Base-by-base conservation (phyloP, 64 coral and sea anemone genomes). In the Stichodactyla helianthus region DNA sequence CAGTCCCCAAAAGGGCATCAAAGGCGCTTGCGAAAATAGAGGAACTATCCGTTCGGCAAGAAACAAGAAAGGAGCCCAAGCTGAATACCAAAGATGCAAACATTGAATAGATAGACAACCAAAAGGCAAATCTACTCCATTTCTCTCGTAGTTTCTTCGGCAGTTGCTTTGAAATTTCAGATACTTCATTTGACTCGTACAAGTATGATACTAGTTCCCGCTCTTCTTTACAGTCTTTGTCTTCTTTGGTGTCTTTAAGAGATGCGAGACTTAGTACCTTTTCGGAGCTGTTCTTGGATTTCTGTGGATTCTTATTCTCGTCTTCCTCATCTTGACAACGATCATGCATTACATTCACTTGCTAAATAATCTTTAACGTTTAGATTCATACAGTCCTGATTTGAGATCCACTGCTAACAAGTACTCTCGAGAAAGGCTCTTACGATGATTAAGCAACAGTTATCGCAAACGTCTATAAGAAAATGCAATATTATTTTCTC, bases 11-110 rank as follows among this genome's bases (percentile, higher is more conserved):
- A 10, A 90, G 53, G 3, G 91, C 90, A 67, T 96, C 94, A 28
- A 96, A 93, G 53, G 94, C 94, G 50, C 91, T 96, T 14, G 94
- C 94, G 85, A 96, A 96, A 51, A 96, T 88, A 4, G 94, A 96
- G 1, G 94, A 96, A 71, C 94, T 96, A 58, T 86, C 91, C 3
- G 94, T 96, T 13, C 77, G 71, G 0, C 52, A 64, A 0, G 91
- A 96, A 6, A 87, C 94, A 9, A 87, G 55, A 67, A 96, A 96
- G 5, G 94, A 96, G 10, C 88, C 57, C 13, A 90, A 0, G 62
- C 94, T 93, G 51, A 93, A 93, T 19, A 28, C 35, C 0, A 96
- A 4, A 22, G 94, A 89, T 56, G 77, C 77, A 1, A 86, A 68
- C 19, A 88, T 22, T 0, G 94, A 89, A 6, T 59, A 54, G 12